Evolutionary conservation across 2,888 invertebrate genomes (phyloP).

Genomic region (Uropetala carovei): DNA sequence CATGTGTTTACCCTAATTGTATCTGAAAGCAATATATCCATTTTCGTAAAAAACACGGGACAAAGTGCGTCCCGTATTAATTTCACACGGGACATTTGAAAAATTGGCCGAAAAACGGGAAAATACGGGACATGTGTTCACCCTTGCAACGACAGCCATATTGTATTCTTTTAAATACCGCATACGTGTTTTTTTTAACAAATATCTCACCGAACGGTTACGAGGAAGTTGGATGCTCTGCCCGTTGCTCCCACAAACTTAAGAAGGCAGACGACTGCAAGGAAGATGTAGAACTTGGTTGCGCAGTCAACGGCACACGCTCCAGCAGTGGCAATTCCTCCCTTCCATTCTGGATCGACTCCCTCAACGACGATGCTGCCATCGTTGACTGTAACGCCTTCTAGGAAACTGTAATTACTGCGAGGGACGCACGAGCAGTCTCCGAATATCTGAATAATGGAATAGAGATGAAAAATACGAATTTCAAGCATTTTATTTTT

Average conservation of each 20-base stretch:
- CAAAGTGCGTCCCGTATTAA: too few relatives aligned
- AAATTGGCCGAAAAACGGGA: too few relatives aligned
- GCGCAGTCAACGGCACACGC: constrained; percentile 79
- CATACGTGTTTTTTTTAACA: neutral
- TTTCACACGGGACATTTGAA: too few relatives aligned
- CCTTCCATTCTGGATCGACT: constrained; percentile 61
- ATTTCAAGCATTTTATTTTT: too few relatives aligned
- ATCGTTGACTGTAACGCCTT: constrained; percentile 69
- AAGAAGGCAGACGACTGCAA: constrained; percentile 78
- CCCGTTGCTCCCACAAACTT: constrained; percentile 81
- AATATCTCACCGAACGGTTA: constrained; percentile 77
- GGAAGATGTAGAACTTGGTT: constrained; percentile 77
- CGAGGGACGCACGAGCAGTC: constrained; percentile 37
- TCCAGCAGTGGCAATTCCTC: constrained; percentile 76
- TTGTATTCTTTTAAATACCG: too few relatives aligned
- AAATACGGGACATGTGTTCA: too few relatives aligned
- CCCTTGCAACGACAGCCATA: too few relatives aligned
- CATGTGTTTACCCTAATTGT: too few relatives aligned
- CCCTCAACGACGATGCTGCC: constrained; percentile 65
- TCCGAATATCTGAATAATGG: constrained; percentile 17
- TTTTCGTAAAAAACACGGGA: too few relatives aligned
- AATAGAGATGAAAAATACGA: neutral
- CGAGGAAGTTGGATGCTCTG: constrained; percentile 80
- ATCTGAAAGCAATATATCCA: too few relatives aligned
- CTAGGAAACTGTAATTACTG: constrained; percentile 65